Evolutionary conservation across 2,888 invertebrate species (phyloP).

Genomic region (Cerastis rubricosa): DNA sequence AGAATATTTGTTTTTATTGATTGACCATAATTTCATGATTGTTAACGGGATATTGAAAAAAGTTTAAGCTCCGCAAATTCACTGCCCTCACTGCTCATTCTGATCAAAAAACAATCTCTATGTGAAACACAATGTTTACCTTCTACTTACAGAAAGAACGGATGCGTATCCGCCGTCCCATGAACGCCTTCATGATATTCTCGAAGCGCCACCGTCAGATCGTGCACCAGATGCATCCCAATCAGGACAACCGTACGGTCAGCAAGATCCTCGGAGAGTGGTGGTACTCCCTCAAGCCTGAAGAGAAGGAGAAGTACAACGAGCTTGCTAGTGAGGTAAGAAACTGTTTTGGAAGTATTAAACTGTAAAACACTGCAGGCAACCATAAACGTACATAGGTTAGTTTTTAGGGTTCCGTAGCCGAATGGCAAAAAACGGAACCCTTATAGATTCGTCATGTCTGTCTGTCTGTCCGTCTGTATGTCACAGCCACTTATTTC

Average conservation of each 20-base stretch:
- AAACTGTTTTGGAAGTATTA: slow-evolving; percentile 35
- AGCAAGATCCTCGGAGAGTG: slow-evolving; percentile 99
- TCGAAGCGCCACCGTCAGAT: slow-evolving; percentile 99
- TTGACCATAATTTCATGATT: background rate
- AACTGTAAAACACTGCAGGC: background rate
- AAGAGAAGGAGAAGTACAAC: slow-evolving; percentile 99
- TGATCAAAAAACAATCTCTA: background rate
- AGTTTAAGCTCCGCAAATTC: background rate
- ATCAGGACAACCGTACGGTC: slow-evolving; percentile 99
- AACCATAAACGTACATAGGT: background rate
- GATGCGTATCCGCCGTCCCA: slow-evolving; percentile 97
- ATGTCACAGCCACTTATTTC: no score
- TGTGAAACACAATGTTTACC: background rate
- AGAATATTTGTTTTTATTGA: background rate
- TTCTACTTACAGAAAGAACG: slow-evolving; percentile 82
- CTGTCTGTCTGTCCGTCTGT: no score
- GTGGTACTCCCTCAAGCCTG: slow-evolving; percentile 99
- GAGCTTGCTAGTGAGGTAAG: slow-evolving; percentile 97
- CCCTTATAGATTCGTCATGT: no score
- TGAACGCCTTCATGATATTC: slow-evolving; percentile 99
- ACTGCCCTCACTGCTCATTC: background rate
- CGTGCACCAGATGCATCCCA: slow-evolving; percentile 98
- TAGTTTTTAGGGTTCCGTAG: no score
- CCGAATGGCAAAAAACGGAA: no score
- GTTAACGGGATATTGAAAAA: no score